Evolutionary conservation across 2,113 vertebrate genomes (phyloP), one percentile per base, ranked within the genome.

Genomic region (Gambusia holbrooki): DNA sequence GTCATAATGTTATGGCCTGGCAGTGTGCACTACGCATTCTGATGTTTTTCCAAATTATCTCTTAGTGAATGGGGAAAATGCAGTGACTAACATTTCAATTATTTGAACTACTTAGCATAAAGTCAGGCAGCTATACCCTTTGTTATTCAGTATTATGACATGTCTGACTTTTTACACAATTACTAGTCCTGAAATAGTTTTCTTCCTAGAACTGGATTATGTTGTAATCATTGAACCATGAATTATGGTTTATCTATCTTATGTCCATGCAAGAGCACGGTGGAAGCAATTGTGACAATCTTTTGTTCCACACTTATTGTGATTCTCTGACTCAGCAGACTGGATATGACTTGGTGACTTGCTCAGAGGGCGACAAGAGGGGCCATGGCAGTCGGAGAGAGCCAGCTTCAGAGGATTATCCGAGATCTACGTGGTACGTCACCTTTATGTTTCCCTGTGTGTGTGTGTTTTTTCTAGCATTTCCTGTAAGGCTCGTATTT

Each of bases 361-460:
- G 80, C 80, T 77, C 74, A 73, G 87, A 82, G 87, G 92, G 83
- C 68, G 65, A 82, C 72, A 25, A 54, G 84, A 85, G 84, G 84
- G 84, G 77, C 86, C 89, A 99, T 98, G 97, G 96, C 96, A 2
- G 88, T 94, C 3, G 93, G 94, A 0, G 97, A 98, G 90, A 94
- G 92, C 91, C 97, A 98, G 84, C 95, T 98, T 68, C 97, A 97
- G 91, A 96, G 97, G 89, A 97, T 98, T 93, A 96, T 99, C 92
- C 89, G 95, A 67, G 97, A 99, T 93, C 92, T 99, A 87, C 95
- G 96, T 87, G 97, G 97, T 99, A 95, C 17, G 32, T 69, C 77
- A 83, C 70, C 81, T 71, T 83, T 84, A 64, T 88, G 62, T 81
- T 42, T 9, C 71, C 81, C 71, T 60, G 22, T 19, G 3, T 37